Percentiles rank a stretch among this genome's conserved stretches.
These are phyloP conservation scores for Pterois miles DNA, from an alignment of 2,797 vertebrate species.

Conservation along the genomic window DNA sequence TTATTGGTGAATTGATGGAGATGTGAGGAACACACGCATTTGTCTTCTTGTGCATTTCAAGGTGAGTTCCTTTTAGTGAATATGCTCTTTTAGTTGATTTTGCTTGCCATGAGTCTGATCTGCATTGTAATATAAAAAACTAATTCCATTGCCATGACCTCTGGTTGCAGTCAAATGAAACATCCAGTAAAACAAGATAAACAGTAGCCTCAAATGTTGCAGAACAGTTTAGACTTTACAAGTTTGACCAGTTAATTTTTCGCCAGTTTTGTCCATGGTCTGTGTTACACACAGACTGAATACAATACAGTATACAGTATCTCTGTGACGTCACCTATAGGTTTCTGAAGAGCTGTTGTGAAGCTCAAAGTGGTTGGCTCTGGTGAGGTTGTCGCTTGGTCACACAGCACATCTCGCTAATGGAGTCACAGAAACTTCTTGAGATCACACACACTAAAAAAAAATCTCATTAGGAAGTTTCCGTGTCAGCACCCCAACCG, in stretches of 20 bases:
- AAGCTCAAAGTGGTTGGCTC: background rate
- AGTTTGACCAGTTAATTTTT: background rate
- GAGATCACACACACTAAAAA: background rate
- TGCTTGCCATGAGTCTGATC: background rate
- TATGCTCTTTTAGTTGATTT: background rate
- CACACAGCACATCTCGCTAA: background rate
- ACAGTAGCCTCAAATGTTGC: background rate
- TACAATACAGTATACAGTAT: too few relatives aligned
- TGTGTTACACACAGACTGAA: too few relatives aligned
- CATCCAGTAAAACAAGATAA: background rate
- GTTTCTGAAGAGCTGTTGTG: too few relatives aligned
- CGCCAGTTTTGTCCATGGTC: background rate
- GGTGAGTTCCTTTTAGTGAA: background rate
- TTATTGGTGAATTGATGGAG: background rate
- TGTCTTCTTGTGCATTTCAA: conserved; percentile 16
- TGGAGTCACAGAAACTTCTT: conserved; percentile 5
- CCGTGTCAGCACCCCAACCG: background rate
- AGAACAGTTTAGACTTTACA: background rate
- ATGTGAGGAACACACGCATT: background rate
- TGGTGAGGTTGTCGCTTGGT: background rate
- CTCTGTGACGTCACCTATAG: too few relatives aligned
- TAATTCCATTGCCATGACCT: background rate
- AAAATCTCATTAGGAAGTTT: conserved; percentile 12
- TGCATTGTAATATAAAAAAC: background rate
- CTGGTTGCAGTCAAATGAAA: background rate